These are phyloP conservation scores for Phalera bucephala DNA, from an alignment of 2,888 invertebrate species.

Conservation along the genomic window DNA sequence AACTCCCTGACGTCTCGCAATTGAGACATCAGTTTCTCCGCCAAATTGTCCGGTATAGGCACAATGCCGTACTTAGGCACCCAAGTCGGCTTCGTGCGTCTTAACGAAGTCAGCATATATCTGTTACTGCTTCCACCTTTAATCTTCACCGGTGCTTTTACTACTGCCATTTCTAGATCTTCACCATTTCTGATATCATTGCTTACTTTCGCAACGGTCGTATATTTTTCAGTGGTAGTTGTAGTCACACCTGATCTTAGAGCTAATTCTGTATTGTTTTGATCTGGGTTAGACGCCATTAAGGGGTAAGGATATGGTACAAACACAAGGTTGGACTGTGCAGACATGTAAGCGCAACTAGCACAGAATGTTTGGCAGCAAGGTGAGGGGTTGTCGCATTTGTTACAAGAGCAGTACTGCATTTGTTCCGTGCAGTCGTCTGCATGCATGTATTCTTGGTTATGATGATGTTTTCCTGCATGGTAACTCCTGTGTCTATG, in stretches of 20 bases:
- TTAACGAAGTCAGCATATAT: conserved; percentile 41
- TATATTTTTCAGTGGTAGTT: not conserved
- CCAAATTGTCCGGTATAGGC: conserved; percentile 55
- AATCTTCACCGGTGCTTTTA: conserved; percentile 18
- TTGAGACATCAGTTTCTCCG: conserved; percentile 49
- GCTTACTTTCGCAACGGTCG: conserved; percentile 4
- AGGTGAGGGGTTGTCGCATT: conserved; percentile 31
- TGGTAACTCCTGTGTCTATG: not conserved
- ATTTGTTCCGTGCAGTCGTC: conserved; percentile 31
- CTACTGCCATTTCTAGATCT: conserved; percentile 21
- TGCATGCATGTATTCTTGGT: not conserved
- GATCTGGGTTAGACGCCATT: conserved; percentile 5
- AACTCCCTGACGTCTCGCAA: conserved; percentile 34
- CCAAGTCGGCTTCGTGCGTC: conserved; percentile 48
- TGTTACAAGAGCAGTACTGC: conserved; percentile 37
- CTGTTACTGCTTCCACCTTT: conserved; percentile 29
- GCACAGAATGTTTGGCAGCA: conserved; percentile 40
- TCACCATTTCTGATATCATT: conserved; percentile 2
- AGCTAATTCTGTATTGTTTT: not conserved
- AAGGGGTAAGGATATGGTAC: conserved; percentile 47
- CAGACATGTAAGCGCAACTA: conserved; percentile 20
- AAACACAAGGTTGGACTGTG: conserved; percentile 30
- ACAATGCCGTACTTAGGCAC: conserved; percentile 59
- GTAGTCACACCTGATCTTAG: conserved; percentile 5
- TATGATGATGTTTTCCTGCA: not conserved